Base-by-base conservation (phyloP, 2,113 vertebrate species). In the Ailuropoda melanoleuca region DNA sequence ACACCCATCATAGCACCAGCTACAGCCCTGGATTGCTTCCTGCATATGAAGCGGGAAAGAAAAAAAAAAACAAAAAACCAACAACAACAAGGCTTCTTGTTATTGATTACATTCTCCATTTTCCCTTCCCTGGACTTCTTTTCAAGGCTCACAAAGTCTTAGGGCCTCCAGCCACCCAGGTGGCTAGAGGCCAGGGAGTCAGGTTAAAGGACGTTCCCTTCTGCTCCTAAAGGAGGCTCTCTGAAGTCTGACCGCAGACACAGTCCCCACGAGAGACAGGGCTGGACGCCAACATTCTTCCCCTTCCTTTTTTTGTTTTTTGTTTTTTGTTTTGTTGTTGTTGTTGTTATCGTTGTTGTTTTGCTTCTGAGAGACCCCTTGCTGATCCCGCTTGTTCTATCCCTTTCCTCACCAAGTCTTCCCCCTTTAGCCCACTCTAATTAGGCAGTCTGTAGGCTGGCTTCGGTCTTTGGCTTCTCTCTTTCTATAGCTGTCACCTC, bases 1-100 rank as follows among this genome's bases (percentile, higher is more conserved):
- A 97, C 97, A 97, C 97, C 97, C 98, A 91, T 96, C 96, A 80
- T 56, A 96, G 53, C 96, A 95, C 97, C 97, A 97, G 98, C 97
- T 97, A 93, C 91, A 92, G 97, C 68, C 93, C 97, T 74, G 96
- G 85, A 97, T 97, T 93, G 96, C 98, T 98, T 98, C 97, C 98
- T 98, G 98, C 97, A 95, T 97, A 82, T 83, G 56, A 94, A 95
- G 89, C 97, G 95, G 96, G 68, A 43, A 43, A 37, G 24, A 8
- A 19, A 19, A 19, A 68, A n/a, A 68, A 93, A 97, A 97, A 91
- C n/a, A 95, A 97, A 98, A 94, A 77, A 11, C 1, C 66, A 55
- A 56, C 66, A 68, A 19, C 66, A 68, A 68, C 81, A 95, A 98
- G 96, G 87, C 92, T 62, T 78, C 29, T 91, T 96, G 89, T 95